Base-by-base conservation (phyloP, 2,113 vertebrate genomes). In the human (Homo sapiens) region DNA sequence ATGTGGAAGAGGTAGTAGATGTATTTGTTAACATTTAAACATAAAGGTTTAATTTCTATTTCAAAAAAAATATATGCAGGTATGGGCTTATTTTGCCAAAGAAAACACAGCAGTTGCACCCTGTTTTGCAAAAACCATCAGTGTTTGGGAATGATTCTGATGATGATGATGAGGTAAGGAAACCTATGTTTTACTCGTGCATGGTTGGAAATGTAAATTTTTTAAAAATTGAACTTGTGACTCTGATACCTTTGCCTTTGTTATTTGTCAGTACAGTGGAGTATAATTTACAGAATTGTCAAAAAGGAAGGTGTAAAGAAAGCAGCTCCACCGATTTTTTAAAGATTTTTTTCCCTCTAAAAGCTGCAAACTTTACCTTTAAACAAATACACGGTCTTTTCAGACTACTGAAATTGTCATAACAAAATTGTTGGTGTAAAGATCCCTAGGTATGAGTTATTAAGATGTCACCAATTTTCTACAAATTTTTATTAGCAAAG, bases 81-180 rank as follows among this genome's bases (percentile, higher is more conserved):
- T 99, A 99, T 96, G 99, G 99, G 96, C 99, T 99, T 89, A 99
- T 99, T 98, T 98, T 99, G 98, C 98, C 99, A 59, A 99, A 99
- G 98, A 99, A 99, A 98, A 94, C 95, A 89, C 98, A 98, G 13
- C 98, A 92, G 93, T 99, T 99, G 98, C 98, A 98, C 55, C 97
- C 98, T 0, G 93, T 95, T 87, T 96, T 99, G 9, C 98, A 98
- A 90, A 99, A 99, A 96, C 99, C 99, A 17, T 99, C 99, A 0
- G 99, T 99, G 89, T 99, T 99, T 83, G 99, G 98, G 61, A 99
- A 99, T 97, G 99, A 99, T 92, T 99, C 99, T 0, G 99, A 99
- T 94, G 99, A 99, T 0, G 99, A 99, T 59, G 99, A 99, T 10
- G 99, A 99, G 99, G 99, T 99, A 98, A 96, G 98, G 98, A 98